These are phyloP conservation scores for Rousettus madagascariensis DNA, from an alignment of 2,797 vertebrate species.

Conservation along the genomic window DNA sequence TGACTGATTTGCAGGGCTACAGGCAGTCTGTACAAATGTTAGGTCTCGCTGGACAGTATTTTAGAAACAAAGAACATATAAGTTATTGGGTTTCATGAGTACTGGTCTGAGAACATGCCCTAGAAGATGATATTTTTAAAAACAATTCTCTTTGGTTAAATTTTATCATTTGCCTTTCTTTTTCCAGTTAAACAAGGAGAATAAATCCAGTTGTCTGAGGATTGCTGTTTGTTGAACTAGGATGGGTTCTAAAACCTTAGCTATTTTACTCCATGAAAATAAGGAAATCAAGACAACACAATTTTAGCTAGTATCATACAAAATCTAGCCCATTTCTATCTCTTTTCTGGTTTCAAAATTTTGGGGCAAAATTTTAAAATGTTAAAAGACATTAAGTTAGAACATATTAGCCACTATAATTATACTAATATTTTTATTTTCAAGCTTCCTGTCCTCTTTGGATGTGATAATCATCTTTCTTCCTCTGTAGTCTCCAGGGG, in stretches of 20 bases:
- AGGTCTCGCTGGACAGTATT: neutral
- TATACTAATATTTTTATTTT: neutral
- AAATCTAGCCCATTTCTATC: neutral
- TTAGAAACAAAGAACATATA: neutral
- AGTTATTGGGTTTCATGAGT: neutral
- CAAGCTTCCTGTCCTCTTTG: neutral
- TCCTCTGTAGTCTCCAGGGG: neutral
- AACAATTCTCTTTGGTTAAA: neutral
- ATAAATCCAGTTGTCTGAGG: neutral
- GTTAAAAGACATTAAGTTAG: neutral
- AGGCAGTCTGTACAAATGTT: neutral
- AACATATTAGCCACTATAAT: neutral
- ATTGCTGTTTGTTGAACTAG: neutral
- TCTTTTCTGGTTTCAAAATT: neutral
- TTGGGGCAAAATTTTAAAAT: neutral
- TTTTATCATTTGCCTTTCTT: neutral
- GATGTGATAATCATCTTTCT: neutral
- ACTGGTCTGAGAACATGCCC: neutral
- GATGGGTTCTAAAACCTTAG: constrained; percentile 9
- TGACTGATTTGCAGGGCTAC: neutral
- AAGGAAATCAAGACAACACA: neutral
- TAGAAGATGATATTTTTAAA: neutral
- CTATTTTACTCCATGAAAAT: neutral
- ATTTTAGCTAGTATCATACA: neutral
- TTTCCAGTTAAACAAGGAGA: neutral